These are phyloP conservation scores for Chromoteleia sp. DNA, from an alignment of 2,888 invertebrate genomes.

Conservation along the genomic window DNA sequence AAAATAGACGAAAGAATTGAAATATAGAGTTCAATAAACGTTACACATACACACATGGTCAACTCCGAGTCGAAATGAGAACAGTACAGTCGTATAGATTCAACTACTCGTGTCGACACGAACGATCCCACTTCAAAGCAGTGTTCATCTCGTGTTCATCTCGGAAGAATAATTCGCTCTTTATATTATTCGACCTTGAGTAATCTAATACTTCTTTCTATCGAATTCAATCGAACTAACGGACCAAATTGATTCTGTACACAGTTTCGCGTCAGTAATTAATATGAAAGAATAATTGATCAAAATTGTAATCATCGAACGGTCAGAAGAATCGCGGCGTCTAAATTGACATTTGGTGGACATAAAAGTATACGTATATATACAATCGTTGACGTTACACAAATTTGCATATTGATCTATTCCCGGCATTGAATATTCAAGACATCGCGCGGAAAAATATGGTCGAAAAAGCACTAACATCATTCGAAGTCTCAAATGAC, in stretches of 20 bases:
- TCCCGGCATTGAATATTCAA: slow-evolving; percentile 20
- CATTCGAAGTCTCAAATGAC: background rate
- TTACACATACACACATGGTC: slow-evolving; percentile 39
- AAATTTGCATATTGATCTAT: slow-evolving; percentile 30
- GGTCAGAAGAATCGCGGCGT: no score
- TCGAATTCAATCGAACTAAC: slow-evolving; percentile 8
- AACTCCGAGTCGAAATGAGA: slow-evolving; percentile 52
- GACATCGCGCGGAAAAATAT: background rate
- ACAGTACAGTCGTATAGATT: slow-evolving; percentile 39
- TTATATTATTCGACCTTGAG: slow-evolving; percentile 21
- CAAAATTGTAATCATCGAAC: background rate
- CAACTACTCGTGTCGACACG: slow-evolving; percentile 53
- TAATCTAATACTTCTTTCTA: background rate
- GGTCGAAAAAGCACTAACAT: background rate
- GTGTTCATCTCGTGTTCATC: slow-evolving; percentile 46
- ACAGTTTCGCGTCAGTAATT: no score
- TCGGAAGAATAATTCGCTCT: slow-evolving; percentile 48
- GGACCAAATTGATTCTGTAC: background rate
- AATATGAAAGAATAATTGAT: no score
- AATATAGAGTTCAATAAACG: slow-evolving; percentile 62
- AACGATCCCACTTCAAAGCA: slow-evolving; percentile 58
- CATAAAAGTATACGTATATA: background rate
- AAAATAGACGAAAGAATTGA: slow-evolving; percentile 60
- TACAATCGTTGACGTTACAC: background rate
- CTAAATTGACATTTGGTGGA: background rate